Conservation (phyloP, 2,797 vertebrate species). For the Lophius americanus region DNA sequence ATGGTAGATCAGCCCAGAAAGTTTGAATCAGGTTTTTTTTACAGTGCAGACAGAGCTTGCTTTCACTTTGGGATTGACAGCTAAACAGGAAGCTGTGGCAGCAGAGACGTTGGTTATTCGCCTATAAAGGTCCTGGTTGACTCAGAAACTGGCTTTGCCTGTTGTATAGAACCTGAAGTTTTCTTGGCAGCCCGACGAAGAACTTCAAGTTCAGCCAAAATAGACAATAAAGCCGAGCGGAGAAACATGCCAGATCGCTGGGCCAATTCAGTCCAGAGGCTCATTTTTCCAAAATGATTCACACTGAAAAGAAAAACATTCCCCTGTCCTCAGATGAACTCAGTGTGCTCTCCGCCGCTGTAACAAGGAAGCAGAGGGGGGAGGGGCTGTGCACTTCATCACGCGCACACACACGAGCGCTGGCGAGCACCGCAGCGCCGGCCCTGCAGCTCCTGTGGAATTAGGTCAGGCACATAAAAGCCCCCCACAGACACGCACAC, state of each 20-base stretch:
- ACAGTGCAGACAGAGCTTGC: conserved; percentile 50
- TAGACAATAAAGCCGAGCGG: conserved; percentile 92
- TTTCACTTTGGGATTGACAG: conserved; percentile 65
- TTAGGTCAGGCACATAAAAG: conserved; percentile 74
- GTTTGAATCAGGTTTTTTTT: not conserved
- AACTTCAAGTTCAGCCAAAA: conserved; percentile 94
- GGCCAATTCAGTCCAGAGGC: conserved; percentile 87
- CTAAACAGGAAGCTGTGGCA: conserved; percentile 76
- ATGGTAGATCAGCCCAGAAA: too few relatives aligned
- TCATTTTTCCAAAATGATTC: conserved; percentile 90
- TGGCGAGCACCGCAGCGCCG: conserved; percentile 53
- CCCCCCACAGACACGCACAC: conserved; percentile 55
- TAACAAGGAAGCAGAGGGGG: conserved; percentile 75
- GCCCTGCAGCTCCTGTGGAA: conserved; percentile 68
- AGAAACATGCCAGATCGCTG: conserved; percentile 90
- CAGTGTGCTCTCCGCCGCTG: conserved; percentile 77
- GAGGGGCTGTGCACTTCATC: conserved; percentile 54
- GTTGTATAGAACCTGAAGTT: conserved; percentile 83
- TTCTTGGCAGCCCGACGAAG: conserved; percentile 82
- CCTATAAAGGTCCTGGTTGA: conserved; percentile 71
- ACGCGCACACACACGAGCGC: conserved; percentile 25
- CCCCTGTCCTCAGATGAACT: conserved; percentile 92
- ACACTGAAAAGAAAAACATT: conserved; percentile 87
- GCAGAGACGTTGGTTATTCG: conserved; percentile 76
- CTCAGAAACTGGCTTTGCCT: conserved; percentile 77